Base-by-base conservation (phyloP, 2,113 vertebrate species). In the Electrona antarctica region DNA sequence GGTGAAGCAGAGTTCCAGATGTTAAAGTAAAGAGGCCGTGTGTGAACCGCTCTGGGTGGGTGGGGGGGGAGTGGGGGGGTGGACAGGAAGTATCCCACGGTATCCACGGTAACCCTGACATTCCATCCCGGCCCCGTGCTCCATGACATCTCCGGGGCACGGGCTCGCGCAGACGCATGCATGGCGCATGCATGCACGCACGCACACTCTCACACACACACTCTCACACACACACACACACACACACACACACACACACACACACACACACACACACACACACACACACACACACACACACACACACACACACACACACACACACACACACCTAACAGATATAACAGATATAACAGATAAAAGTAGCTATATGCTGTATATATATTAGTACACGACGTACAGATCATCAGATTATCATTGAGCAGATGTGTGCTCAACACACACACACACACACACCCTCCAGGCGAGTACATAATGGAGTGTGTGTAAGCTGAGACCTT, bases 81-180 rank as follows among this genome's bases (percentile, higher is more conserved):
- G 13, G 49, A 90, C 88, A 93, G 92, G 92, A 93, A 93, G 90
- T 91, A 89, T 92, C 91, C 91, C 91, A 93, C 91, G 91, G 89
- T 93, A 92, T 92, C 90, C 84, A 92, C 83, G 82, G 91, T 90
- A 92, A 92, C 90, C 90, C 89, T 91, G 79, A 80, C 90, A 92
- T 92, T 92, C 92, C 88, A 86, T 85, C 89, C 78, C 88, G 76
- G 78, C 83, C 33, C 33, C 86, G 67, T 92, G 94, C 84, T 85
- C 85, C 79, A 77, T 90, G 89, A 91, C 88, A 91, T 87, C 86
- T 90, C 88, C 59, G 55, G 65, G 78, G 62, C 60, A 69, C 54
- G 65, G 68, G 61, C n/a, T 12, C 8, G 45, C 47, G 29, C 47
- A 66, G 4, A n/a, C 65, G 45, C 50, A n/a, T 15, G 14, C 14